Evolutionary conservation across 2,888 invertebrate genomes (phyloP).

Genomic region (Polyommatus iphigenia): DNA sequence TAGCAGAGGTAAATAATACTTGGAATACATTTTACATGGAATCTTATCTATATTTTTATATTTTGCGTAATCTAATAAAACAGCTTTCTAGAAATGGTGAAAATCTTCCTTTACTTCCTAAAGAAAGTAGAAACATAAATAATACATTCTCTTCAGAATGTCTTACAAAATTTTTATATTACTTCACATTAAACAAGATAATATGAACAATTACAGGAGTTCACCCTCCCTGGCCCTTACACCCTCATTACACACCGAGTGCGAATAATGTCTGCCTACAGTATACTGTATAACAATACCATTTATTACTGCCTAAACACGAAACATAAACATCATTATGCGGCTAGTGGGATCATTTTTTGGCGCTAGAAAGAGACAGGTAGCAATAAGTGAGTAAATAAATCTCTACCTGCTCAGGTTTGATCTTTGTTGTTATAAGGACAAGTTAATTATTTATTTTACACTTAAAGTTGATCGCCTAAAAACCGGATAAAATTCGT

Average conservation of each 20-base stretch:
- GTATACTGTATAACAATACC: constrained; percentile 9
- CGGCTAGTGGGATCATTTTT: background rate
- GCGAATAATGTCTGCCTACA: background rate
- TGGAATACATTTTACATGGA: no score
- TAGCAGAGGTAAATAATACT: no score
- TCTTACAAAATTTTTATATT: constrained; percentile 1
- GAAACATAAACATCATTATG: constrained; percentile 2
- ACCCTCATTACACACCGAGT: constrained; percentile 18
- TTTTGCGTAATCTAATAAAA: no score
- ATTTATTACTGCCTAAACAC: background rate
- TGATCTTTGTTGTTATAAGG: no score
- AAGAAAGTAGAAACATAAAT: background rate
- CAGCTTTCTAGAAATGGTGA: no score
- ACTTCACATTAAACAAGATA: background rate
- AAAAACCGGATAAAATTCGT: background rate
- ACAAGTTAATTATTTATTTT: no score
- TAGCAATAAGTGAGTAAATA: background rate
- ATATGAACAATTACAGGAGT: constrained; percentile 16
- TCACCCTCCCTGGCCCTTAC: constrained; percentile 8
- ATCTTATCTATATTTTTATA: no score
- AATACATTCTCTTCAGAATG: background rate
- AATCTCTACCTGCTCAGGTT: no score
- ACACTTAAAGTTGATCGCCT: no score
- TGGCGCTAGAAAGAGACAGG: background rate
- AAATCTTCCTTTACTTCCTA: background rate